A percentile compares a stretch with the other conserved stretches of the same genome.
Conservation (phyloP, 2,113 vertebrate genomes). For the Scomber scombrus region DNA sequence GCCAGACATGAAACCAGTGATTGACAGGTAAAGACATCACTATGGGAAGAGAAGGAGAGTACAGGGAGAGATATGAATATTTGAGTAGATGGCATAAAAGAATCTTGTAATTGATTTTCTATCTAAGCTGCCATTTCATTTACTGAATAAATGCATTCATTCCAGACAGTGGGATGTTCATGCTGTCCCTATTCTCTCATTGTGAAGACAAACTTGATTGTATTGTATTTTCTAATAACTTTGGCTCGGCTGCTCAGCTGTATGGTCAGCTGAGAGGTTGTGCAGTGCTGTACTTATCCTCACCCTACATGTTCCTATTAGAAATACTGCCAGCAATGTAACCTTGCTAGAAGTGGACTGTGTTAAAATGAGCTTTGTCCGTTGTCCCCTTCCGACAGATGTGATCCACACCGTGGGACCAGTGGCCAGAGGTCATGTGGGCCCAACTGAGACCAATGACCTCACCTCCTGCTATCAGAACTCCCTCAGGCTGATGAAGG, state of each 20-base stretch:
- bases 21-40: slow-evolving; percentile 85
- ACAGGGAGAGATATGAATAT: slow-evolving; percentile 84
- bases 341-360: slow-evolving; percentile 38
- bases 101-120: slow-evolving; percentile 89
- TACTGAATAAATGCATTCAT: slow-evolving; percentile 81
- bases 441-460: slow-evolving; percentile 89
- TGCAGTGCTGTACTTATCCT: slow-evolving; percentile 22
- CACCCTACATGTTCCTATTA: neutral
- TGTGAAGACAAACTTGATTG: slow-evolving; percentile 67
- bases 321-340: slow-evolving; percentile 31
- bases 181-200: slow-evolving; percentile 66
- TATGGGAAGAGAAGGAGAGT: slow-evolving; percentile 83
- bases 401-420: slow-evolving; percentile 99
- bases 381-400: slow-evolving; percentile 83
- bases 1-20: slow-evolving; percentile 80
- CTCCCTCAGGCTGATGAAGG: slow-evolving; percentile 92
- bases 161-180: slow-evolving; percentile 54
- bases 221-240: slow-evolving; percentile 43
- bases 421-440: slow-evolving; percentile 93
- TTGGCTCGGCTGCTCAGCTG: slow-evolving; percentile 1
- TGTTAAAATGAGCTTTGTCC: slow-evolving; percentile 57
- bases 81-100: slow-evolving; percentile 86
- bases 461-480: slow-evolving; percentile 95
- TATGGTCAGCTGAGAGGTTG: slow-evolving; percentile 5
- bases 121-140: slow-evolving; percentile 85